Base-by-base conservation (phyloP, 2,113 vertebrate species). In the Stomatorhinus ivindoensis region DNA sequence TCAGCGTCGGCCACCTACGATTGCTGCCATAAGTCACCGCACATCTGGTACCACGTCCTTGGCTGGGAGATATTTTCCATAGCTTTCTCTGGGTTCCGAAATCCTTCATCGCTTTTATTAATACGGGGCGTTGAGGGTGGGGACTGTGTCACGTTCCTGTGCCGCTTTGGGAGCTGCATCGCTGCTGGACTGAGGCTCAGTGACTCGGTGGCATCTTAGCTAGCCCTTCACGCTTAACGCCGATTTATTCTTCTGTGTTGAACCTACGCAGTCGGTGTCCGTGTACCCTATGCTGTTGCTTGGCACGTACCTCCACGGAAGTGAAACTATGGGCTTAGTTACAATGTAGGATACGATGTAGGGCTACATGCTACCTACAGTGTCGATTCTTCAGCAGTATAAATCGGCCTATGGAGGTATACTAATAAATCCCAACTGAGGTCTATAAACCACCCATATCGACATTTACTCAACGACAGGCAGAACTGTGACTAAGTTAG, bases 21-120 rank as follows among this genome's bases (percentile, higher is more conserved):
- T 98, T 98, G 97, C 96, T 98, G 97, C 96, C 97, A 97, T 98
- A 99, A 98, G 98, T 98, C 97, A 97, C 96, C 96, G 96, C 95
- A 97, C 97, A 98, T 98, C 96, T 98, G 97, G 96, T 94, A 94
- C 94, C 94, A 95, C 97, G 96, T 97, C 97, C 96, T 98, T 97
- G 96, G 93, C 94, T 97, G 96, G 97, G 95, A 98, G 96, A 97
- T 97, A 96, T 97, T 98, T 98, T 97, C 97, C 95, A 97, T 97
- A 97, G 97, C 96, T 98, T 98, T 96, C 93, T 92, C 95, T 95
- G 91, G 96, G 93, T 80, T 94, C 96, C 95, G 94, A 92, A 95
- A 95, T 88, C 89, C 89, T 88, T 91, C 95, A 94, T 94, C 93
- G 95, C 95, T 95, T 97, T 97, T 96, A 97, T 97, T 97, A 97